Evolutionary conservation across 2,888 invertebrate species (phyloP).

Genomic region (Argyra leucocephala): DNA sequence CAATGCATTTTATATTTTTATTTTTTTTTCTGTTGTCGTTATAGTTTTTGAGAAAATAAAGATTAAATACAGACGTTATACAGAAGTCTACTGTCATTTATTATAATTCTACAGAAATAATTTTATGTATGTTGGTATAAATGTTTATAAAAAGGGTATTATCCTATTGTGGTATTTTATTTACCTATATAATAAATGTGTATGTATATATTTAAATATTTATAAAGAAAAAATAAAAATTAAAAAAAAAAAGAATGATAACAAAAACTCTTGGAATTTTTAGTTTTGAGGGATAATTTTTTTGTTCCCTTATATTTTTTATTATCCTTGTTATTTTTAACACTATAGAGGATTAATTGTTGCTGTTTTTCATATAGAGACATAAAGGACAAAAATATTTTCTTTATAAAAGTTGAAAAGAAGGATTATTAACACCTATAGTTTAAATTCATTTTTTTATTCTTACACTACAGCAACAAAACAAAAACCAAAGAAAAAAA

Average conservation of each 20-base stretch:
- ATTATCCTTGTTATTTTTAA: background rate
- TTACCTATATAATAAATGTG: background rate
- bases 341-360: background rate
- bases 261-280: background rate
- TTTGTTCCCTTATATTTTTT: background rate
- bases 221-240: too few species aligned
- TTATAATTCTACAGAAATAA: background rate
- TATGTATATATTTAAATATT: too few species aligned
- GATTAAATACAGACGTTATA: background rate
- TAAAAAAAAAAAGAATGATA: background rate
- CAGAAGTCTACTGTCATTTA: background rate
- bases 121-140: background rate
- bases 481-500: background rate
- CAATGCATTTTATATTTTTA: background rate
- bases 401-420: background rate
- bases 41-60: background rate
- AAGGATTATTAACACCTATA: constrained; percentile 6
- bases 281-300: background rate
- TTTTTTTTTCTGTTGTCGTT: background rate
- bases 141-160: background rate
- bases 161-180: background rate
- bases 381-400: background rate
- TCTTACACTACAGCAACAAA: too few species aligned
- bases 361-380: background rate
- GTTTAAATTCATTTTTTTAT: background rate